These are phyloP conservation scores for Rhagoletis zephyria DNA, from an alignment of 1,140 invertebrate species.

Conservation along the genomic window DNA sequence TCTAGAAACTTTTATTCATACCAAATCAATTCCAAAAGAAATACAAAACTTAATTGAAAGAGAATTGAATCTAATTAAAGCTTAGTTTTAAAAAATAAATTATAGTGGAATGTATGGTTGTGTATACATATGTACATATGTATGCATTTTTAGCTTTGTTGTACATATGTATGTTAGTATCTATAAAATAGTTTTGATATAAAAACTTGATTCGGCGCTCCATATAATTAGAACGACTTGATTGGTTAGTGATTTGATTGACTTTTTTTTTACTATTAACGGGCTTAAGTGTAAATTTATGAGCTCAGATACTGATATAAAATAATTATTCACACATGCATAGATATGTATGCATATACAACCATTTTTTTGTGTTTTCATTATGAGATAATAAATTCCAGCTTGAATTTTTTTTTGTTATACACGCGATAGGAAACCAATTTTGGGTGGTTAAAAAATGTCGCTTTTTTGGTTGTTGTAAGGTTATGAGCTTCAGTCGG, in stretches of 20 bases:
- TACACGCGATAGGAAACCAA: too few relatives aligned
- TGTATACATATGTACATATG: not conserved
- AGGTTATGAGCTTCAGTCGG: too few relatives aligned
- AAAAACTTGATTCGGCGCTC: not conserved
- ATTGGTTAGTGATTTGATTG: not conserved
- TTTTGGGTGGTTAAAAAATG: too few relatives aligned
- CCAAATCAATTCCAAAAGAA: not conserved
- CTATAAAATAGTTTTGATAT: not conserved
- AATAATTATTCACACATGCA: too few relatives aligned
- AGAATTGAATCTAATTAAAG: not conserved
- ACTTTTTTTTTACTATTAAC: not conserved
- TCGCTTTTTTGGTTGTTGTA: too few relatives aligned
- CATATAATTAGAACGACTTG: not conserved
- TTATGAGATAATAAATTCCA: too few relatives aligned
- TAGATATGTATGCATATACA: too few relatives aligned
- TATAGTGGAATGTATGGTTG: not conserved
- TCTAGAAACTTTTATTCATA: too few relatives aligned
- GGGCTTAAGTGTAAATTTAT: conserved; percentile 38
- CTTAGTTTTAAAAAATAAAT: not conserved
- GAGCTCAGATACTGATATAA: not conserved
- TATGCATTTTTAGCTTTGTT: too few relatives aligned
- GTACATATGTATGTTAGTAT: not conserved
- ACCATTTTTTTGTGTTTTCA: too few relatives aligned
- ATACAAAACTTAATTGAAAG: not conserved
- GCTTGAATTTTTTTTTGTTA: too few relatives aligned